phyloP scores from a whole-genome alignment of 2,797 vertebrate genomes.

The Leuciscus waleckii region DNA sequence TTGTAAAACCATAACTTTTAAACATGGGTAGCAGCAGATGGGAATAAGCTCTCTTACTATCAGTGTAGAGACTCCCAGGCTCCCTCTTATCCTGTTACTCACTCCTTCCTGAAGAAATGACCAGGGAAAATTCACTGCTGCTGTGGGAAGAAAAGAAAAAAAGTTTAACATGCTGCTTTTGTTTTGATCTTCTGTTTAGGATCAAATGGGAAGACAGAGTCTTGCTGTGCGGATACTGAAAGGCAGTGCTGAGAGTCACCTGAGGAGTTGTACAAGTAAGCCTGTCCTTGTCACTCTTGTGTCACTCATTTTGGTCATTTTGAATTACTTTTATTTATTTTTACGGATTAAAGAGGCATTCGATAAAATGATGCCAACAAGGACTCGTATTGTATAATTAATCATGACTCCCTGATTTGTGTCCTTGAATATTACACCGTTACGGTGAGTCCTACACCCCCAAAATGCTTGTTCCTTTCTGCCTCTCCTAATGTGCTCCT shows the following conservation, averaged over 20 bases:
- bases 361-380: not conserved
- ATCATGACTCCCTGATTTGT: not conserved
- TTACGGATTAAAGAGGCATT: not conserved
- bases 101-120: constrained; percentile 5
- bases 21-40: not conserved
- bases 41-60: not conserved
- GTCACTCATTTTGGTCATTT: not conserved
- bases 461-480: constrained; percentile 25
- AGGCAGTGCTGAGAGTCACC: constrained; percentile 49
- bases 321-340: not conserved
- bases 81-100: constrained; percentile 14
- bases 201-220: constrained; percentile 44
- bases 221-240: constrained; percentile 49
- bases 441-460: not conserved
- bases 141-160: not conserved
- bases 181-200: constrained; percentile 28
- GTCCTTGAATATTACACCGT: not conserved
- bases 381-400: not conserved
- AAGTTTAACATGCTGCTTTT: not conserved
- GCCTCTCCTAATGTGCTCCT: constrained; percentile 41
- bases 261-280: constrained; percentile 61
- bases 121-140: not conserved
- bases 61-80: constrained; percentile 15
- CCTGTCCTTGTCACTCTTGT: not conserved
- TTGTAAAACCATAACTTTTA: not conserved